These are phyloP conservation scores for Danio albolineatus DNA, from an alignment of 2,797 vertebrate genomes.

Conservation along the genomic window DNA sequence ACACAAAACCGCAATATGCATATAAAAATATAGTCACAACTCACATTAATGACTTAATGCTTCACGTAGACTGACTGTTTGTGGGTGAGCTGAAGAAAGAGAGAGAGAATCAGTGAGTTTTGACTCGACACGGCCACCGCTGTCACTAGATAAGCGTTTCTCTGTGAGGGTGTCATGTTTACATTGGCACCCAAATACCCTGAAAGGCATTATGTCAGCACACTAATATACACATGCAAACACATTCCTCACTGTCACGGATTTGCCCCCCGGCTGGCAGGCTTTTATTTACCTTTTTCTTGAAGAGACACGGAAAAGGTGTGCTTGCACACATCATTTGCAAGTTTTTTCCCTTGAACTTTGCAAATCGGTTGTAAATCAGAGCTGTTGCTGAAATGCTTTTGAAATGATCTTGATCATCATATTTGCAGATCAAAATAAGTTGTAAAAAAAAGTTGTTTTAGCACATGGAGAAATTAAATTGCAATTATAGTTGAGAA, in stretches of 20 bases:
- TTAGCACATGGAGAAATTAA: background rate
- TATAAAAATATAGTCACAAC: constrained; percentile 41
- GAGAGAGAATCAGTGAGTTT: too few relatives aligned
- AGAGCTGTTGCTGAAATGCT: background rate
- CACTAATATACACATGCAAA: constrained; percentile 47
- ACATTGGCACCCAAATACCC: constrained; percentile 52
- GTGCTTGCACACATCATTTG: constrained; percentile 23
- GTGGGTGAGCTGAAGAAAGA: background rate
- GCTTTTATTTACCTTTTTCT: constrained; percentile 49
- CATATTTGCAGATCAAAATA: too few relatives aligned
- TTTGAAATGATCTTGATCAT: too few relatives aligned
- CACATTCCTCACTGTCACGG: constrained; percentile 49
- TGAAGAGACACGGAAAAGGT: constrained; percentile 30
- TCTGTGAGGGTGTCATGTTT: constrained; percentile 64
- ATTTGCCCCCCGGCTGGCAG: constrained; percentile 29
- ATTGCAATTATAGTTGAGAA: background rate
- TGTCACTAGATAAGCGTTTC: constrained; percentile 46
- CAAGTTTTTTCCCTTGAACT: constrained; percentile 37
- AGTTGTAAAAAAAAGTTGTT: too few relatives aligned
- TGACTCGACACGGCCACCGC: constrained; percentile 51
- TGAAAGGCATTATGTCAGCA: constrained; percentile 41
- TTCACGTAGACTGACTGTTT: background rate
- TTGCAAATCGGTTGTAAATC: constrained; percentile 21
- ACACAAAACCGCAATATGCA: constrained; percentile 45
- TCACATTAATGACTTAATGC: constrained; percentile 34